Conservation (phyloP, 2,797 vertebrate genomes). For the Threskiornis aethiopicus region DNA sequence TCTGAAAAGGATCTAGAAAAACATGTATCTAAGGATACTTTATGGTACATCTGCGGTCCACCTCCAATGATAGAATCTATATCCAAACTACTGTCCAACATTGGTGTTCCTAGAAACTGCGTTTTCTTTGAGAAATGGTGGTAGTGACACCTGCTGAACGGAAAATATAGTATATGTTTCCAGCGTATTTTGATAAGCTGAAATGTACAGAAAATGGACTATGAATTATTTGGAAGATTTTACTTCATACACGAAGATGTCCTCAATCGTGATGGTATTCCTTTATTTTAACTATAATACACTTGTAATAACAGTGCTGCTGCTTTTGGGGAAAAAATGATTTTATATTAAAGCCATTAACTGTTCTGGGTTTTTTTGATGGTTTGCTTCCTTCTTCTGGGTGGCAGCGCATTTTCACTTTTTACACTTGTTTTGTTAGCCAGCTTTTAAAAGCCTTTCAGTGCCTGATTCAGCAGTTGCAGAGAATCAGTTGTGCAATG, state of each 20-base stretch:
- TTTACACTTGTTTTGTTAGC: neutral
- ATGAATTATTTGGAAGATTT: neutral
- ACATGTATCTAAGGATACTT: conserved; percentile 78
- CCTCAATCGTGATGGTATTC: neutral
- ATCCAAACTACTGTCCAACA: conserved; percentile 79
- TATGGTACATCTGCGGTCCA: conserved; percentile 95
- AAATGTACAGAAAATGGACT: conserved; percentile 15
- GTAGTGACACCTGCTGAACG: conserved; percentile 69
- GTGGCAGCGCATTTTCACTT: neutral
- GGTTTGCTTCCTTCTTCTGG: neutral
- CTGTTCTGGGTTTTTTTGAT: neutral
- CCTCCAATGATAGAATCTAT: conserved; percentile 93
- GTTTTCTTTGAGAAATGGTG: conserved; percentile 98
- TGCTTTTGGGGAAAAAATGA: neutral
- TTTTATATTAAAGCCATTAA: conserved; percentile 48
- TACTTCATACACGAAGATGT: neutral
- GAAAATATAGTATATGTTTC: neutral
- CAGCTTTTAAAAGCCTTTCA: neutral
- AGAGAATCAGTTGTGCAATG: neutral
- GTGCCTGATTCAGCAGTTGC: neutral
- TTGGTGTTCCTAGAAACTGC: conserved; percentile 80
- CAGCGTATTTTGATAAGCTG: neutral
- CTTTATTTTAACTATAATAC: conserved; percentile 16
- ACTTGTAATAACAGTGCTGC: neutral
- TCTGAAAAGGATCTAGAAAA: conserved; percentile 79